Percentiles rank a stretch among this genome's conserved stretches.
Evolutionary conservation across 2,797 vertebrate species (phyloP).

Genomic region (Anguilla anguilla): DNA sequence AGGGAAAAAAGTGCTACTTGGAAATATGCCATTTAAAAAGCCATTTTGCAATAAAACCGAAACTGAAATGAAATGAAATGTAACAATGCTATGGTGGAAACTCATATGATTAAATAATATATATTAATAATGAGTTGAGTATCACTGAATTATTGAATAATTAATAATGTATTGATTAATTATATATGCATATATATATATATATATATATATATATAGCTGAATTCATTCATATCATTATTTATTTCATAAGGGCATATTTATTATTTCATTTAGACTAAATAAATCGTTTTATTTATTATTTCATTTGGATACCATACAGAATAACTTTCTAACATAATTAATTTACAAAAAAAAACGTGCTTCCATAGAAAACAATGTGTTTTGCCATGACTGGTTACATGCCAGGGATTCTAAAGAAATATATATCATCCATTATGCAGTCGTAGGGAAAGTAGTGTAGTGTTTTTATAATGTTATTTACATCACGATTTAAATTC

Average conservation of each 20-base stretch:
- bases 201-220: neutral
- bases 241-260: neutral
- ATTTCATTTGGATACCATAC: neutral
- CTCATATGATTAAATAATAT: neutral
- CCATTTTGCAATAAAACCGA: neutral
- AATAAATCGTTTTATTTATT: neutral
- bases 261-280: neutral
- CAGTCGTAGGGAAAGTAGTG: neutral
- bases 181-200: neutral
- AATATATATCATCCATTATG: neutral
- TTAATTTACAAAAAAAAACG: neutral
- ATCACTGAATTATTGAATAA: neutral
- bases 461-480: neutral
- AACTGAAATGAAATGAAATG: neutral
- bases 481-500: conserved; percentile 19
- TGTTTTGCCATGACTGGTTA: neutral
- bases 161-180: neutral
- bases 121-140: neutral
- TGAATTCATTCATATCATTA: neutral
- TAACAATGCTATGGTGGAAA: neutral
- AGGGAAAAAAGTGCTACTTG: too few relatives aligned
- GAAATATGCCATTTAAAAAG: neutral
- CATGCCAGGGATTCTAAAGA: neutral
- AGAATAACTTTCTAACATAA: neutral
- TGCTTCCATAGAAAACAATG: neutral